phyloP scores from a whole-genome alignment of 2,888 invertebrate species.

The Electrophaes corylata region DNA sequence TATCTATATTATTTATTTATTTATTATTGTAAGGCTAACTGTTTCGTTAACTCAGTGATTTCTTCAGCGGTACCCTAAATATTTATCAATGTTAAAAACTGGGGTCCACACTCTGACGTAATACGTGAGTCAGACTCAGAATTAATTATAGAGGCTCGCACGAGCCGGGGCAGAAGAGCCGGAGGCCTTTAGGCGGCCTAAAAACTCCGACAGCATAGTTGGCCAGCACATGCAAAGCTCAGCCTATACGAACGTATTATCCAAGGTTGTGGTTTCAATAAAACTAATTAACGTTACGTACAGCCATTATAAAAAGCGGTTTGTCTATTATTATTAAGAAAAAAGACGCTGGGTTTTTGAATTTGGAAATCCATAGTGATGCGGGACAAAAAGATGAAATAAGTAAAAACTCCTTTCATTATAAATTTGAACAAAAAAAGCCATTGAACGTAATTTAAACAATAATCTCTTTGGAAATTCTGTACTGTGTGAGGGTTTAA shows the following conservation, averaged over 20 bases:
- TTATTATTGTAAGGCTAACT: no score
- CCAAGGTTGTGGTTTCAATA: no score
- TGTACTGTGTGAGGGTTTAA: no score
- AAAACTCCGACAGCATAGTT: not conserved
- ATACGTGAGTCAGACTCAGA: conserved; percentile 2
- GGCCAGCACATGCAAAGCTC: no score
- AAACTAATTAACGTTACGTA: no score
- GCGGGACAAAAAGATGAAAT: not conserved
- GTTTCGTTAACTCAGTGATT: not conserved
- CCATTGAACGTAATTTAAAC: not conserved
- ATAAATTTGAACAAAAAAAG: not conserved
- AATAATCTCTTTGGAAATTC: not conserved
- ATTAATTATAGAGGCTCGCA: conserved; percentile 14
- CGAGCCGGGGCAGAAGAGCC: not conserved
- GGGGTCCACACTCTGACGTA: conserved; percentile 46
- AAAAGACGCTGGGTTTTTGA: not conserved
- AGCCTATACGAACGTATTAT: not conserved
- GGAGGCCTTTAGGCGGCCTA: not conserved
- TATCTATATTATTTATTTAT: no score
- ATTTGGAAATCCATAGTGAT: not conserved
- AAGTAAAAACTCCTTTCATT: not conserved
- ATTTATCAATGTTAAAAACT: conserved; percentile 38
- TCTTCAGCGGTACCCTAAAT: conserved; percentile 36
- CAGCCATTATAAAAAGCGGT: no score
- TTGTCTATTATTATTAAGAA: no score